Base-by-base conservation (phyloP, 2,797 vertebrate species). In the Pangasius krempfi region DNA sequence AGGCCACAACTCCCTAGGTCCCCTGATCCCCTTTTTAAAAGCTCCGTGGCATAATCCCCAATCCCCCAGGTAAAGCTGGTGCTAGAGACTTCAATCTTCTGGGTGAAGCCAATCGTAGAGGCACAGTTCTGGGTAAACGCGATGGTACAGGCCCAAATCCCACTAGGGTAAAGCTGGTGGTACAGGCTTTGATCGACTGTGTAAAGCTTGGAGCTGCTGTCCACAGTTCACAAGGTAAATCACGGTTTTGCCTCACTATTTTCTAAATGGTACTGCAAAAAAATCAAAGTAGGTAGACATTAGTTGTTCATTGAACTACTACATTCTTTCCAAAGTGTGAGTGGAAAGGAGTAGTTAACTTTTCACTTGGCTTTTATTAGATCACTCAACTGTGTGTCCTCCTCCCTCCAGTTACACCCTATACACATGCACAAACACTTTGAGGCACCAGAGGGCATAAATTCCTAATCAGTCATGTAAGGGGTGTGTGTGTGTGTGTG, bases 341-440 rank as follows among this genome's bases (percentile, higher is more conserved):
- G 27, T 84, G 40, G 40, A 79, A 33, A 30, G 37, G 40, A 52
- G 3, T 22, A 50, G 27, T 78, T 84, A 68, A 78, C 18, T n/a
- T 64, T 87, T 87, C 44, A 78, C 70, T 25, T 1, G 6, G 20
- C 64, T 86, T 52, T 8, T 80, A 73, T 75, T 56, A 76, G 14
- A 81, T 72, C 62, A 33, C 72, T 85, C 62, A 79, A n/a, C 37
- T 80, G 50, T 58, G 3, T 64, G 40, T 76, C 44, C 25, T 73
- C 70, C 79, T 62, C 33, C 50, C 79, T 27, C 8, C 20, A 7
- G 16, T 25, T 30, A 47, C 12, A 83, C 22, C 20, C 40, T 47
- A 84, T 16, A 76, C 64, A 58, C 44, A 86, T 44, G 40, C 78
- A 86, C 76, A 82, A 50, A 62, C 52, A 72, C 47, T 22, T 27